Evolutionary conservation across 2,797 vertebrate genomes (phyloP), one percentile per base, ranked within the genome.

Genomic region (Acrossocheilus fasciatus): DNA sequence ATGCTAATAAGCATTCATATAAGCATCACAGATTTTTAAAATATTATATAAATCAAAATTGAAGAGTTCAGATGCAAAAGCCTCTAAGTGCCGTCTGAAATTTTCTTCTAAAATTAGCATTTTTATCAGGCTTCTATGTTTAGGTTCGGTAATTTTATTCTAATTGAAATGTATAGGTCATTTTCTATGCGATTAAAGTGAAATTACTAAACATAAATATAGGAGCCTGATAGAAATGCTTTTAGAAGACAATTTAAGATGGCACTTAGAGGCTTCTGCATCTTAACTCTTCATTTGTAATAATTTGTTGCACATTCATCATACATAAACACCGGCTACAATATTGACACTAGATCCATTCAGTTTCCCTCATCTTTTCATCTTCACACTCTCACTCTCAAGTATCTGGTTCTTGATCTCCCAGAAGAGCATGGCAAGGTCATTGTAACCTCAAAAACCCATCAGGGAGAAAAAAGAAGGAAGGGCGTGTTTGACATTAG

Each of bases 401-500:
- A 41, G 73, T 50, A 50, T 52, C 36, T 72, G 72, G 23, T 68
- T 87, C 15, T 76, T 73, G 82, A 77, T 80, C 85, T 87, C 82
- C 4, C 30, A 47, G 74, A 57, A 87, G 85, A 85, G 59, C n/a
- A 64, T 17, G 20, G 12, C 83, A 85, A 89, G 89, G 88, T 89
- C 87, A 84, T 14, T 39, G 47, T 84, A 85, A 88, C 84, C 87
- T 89, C 52, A 39, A 62, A 76, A 72, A 57, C 83, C 66, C 74
- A 47, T 62, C 80, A 82, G 64, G 15, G 34, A 78, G 54, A 41
- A 20, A 66, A 69, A 59, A 73, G 6, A 8, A 45, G 66, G 66
- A 47, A 36, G 50, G 76, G 66, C 7, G 0, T 59, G 39, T 78
- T 85, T 77, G 66, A 81, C 69, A 81, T 41, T 26, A 64, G 14